Evolutionary conservation across 2,797 vertebrate genomes (phyloP).

Genomic region (Tadarida brasiliensis): DNA sequence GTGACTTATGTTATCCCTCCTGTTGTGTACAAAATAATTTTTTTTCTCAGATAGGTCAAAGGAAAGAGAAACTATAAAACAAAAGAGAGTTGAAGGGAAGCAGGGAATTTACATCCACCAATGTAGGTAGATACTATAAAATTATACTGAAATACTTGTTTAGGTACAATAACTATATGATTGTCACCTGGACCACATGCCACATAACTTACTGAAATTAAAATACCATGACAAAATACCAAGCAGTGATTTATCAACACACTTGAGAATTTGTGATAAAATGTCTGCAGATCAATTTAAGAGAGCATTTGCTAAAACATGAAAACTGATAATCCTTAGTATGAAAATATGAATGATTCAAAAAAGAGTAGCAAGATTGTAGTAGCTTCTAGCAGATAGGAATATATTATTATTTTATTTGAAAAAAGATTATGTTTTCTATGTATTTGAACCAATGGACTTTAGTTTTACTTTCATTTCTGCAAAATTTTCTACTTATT

Average conservation of each 20-base stretch:
- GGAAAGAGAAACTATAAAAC: constrained; percentile 68
- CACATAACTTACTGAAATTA: constrained; percentile 81
- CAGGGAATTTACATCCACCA: constrained; percentile 39
- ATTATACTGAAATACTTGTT: constrained; percentile 64
- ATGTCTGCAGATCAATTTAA: constrained; percentile 64
- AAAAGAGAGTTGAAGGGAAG: constrained; percentile 43
- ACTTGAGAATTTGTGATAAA: constrained; percentile 58
- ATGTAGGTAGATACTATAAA: constrained; percentile 54
- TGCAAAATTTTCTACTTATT: constrained; percentile 24
- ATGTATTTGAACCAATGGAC: neutral
- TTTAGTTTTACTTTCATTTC: constrained; percentile 61
- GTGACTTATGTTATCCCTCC: constrained; percentile 73
- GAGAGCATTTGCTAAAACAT: constrained; percentile 31
- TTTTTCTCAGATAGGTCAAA: constrained; percentile 44
- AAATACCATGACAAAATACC: constrained; percentile 64
- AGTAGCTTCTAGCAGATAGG: neutral
- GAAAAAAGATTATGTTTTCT: neutral
- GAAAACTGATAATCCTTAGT: constrained; percentile 63
- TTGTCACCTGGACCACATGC: constrained; percentile 63
- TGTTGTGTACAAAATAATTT: constrained; percentile 67
- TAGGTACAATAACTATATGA: constrained; percentile 68
- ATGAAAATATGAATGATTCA: neutral
- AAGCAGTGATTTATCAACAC: constrained; percentile 67
- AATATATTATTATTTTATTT: constrained; percentile 48
- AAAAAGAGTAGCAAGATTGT: constrained; percentile 5